Evolutionary conservation across 2,113 vertebrate genomes (phyloP).

Genomic region (Strix uralensis): DNA sequence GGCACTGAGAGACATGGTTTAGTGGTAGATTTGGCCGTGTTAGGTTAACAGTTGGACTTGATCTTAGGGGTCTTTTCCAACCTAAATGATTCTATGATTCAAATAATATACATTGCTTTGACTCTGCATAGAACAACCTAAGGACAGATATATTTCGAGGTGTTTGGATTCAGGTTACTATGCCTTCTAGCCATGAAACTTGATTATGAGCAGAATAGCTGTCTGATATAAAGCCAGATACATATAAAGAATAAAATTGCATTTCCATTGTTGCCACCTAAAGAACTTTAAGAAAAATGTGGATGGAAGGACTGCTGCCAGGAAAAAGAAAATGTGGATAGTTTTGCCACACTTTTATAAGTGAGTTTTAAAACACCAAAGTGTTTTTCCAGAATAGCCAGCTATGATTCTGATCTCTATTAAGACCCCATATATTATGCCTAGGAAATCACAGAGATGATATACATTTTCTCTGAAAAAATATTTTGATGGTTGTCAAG

Average conservation of each 20-base stretch:
- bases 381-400: neutral
- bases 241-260: neutral
- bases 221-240: neutral
- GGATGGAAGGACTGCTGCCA: neutral
- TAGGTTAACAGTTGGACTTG: too few relatives aligned
- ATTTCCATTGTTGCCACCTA: neutral
- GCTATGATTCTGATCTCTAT: neutral
- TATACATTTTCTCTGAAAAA: neutral
- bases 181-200: neutral
- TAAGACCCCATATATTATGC: neutral
- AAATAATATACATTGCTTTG: neutral
- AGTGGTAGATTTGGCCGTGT: too few relatives aligned
- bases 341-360: neutral
- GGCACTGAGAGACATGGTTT: too few relatives aligned
- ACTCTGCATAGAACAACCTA: neutral
- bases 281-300: neutral
- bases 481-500: neutral
- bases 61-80: too few relatives aligned
- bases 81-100: neutral
- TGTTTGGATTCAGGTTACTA: neutral
- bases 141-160: neutral
- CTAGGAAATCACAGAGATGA: neutral
- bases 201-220: neutral
- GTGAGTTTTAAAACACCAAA: neutral
- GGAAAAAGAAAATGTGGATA: neutral